A percentile compares a stretch with the other conserved stretches of the same genome.
These are phyloP conservation scores for Diachrysia chrysitis DNA, from an alignment of 2,888 invertebrate species.

Conservation along the genomic window DNA sequence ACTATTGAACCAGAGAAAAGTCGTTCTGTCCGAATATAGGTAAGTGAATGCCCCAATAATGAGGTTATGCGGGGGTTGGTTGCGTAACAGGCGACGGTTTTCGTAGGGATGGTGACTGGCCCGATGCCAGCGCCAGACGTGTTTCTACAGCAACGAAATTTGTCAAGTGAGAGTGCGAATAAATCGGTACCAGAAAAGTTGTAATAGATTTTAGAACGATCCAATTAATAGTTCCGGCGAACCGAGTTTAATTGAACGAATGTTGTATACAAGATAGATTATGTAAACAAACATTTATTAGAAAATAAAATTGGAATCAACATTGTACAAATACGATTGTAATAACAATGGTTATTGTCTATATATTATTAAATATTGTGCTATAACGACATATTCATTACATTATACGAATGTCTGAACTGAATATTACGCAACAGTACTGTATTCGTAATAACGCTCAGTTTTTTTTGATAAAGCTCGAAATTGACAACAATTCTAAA, in stretches of 20 bases:
- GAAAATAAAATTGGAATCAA: background rate
- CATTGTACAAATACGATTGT: background rate
- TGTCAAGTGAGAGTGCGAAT: conserved; percentile 35
- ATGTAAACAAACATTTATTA: background rate
- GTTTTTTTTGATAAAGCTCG: background rate
- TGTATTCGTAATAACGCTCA: background rate
- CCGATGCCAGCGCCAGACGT: conserved; percentile 45
- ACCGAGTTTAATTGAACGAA: conserved; percentile 15
- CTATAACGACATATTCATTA: no score
- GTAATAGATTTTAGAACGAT: conserved; percentile 17
- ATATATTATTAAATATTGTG: background rate
- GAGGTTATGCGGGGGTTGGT: conserved; percentile 47
- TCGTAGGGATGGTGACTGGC: conserved; percentile 43
- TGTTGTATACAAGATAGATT: background rate
- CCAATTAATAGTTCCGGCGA: conserved; percentile 25
- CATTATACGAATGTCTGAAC: no score
- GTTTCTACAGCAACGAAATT: conserved; percentile 29
- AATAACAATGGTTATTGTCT: background rate
- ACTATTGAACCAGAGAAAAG: conserved; percentile 23
- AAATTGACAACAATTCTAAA: background rate
- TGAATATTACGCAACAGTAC: no score
- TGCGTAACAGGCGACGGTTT: conserved; percentile 50
- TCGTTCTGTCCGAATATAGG: conserved; percentile 40
- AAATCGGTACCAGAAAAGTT: conserved; percentile 25
- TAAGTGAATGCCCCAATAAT: conserved; percentile 54